Conservation (phyloP, 2,888 invertebrate species). For the Epinotia ramella region DNA sequence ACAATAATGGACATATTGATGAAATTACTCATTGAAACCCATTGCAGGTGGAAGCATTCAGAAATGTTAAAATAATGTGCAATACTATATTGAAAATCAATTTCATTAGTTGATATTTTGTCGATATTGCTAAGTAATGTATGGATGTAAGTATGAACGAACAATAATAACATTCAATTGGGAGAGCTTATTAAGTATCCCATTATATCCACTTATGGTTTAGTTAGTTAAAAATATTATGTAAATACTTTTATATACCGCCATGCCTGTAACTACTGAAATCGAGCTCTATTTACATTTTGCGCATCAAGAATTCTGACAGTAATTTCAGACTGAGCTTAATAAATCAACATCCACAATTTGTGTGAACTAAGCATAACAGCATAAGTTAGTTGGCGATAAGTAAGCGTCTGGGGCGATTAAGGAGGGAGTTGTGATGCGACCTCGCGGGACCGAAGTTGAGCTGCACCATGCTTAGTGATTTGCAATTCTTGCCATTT, state of each 20-base stretch:
- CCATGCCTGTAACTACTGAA: conserved; percentile 5
- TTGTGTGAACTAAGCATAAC: conserved; percentile 46
- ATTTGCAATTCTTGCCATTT: conserved; percentile 43
- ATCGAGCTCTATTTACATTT: conserved; percentile 36
- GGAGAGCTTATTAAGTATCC: too few relatives aligned
- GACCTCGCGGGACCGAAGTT: conserved; percentile 40
- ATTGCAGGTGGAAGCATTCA: conserved; percentile 23
- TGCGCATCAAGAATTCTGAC: conserved; percentile 38
- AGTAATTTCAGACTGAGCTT: conserved; percentile 37
- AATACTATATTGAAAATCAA: conserved; percentile 21
- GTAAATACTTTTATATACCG: background rate
- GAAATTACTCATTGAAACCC: conserved; percentile 40
- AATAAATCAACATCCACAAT: conserved; percentile 45
- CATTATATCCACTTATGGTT: too few relatives aligned
- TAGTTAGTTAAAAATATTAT: too few relatives aligned
- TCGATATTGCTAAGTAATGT: background rate
- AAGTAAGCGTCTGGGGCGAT: conserved; percentile 43
- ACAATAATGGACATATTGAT: conserved; percentile 35
- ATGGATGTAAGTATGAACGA: background rate
- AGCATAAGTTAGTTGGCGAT: conserved; percentile 44
- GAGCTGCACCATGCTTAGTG: conserved; percentile 43
- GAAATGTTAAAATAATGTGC: conserved; percentile 25
- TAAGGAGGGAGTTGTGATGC: conserved; percentile 40
- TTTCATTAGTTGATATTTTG: conserved; percentile 21
- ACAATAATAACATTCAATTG: too few relatives aligned